Base-by-base conservation (phyloP, 2,888 invertebrate genomes). In the Aphrophora alni region DNA sequence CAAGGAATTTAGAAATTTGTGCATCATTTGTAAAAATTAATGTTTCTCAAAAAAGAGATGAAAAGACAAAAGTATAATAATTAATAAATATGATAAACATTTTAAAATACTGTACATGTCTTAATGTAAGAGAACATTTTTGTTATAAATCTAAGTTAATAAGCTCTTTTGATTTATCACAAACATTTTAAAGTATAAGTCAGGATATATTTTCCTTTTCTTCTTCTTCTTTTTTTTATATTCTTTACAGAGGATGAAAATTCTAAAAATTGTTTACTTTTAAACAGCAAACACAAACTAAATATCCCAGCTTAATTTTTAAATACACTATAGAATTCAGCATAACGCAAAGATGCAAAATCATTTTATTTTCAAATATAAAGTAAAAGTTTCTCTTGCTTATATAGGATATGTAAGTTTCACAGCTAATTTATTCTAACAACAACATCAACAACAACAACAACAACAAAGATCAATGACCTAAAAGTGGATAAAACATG, bases 121-220 rank as follows among this genome's bases (percentile, higher is more conserved):
- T 71, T 28, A 28, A 71, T 71, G n/a, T 28, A 71, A 26, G 70
- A 78, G 51, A 78, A 73, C 71, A 78, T 72, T 44, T 51, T 78
- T 69, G 26, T 69, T 77, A 24, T 70, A 82, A 80, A 72, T 74
- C 71, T 80, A 82, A 59, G 76, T 76, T 79, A 79, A 80, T 78
- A 81, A 81, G 78, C 75, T 81, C 78, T 78, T 78, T 78, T 78
- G 76, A 76, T 72, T 80, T 71, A 80, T 80, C 80, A 80, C 80
- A 80, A 71, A 80, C 44, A 75, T 75, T 44, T 38, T 59, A 21
- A 59, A 59, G 12, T 4, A 12, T 14, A 44, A 44, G 17, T 44
- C 17, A 44, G 44, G 44, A 17, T 44, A 14, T 17, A 8, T 14
- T 44, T 44, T 44, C 44, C 8, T 44, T n/a, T n/a, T n/a, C n/a